Evolutionary conservation across 2,797 vertebrate species (phyloP).

Genomic region (Sebastes minor): DNA sequence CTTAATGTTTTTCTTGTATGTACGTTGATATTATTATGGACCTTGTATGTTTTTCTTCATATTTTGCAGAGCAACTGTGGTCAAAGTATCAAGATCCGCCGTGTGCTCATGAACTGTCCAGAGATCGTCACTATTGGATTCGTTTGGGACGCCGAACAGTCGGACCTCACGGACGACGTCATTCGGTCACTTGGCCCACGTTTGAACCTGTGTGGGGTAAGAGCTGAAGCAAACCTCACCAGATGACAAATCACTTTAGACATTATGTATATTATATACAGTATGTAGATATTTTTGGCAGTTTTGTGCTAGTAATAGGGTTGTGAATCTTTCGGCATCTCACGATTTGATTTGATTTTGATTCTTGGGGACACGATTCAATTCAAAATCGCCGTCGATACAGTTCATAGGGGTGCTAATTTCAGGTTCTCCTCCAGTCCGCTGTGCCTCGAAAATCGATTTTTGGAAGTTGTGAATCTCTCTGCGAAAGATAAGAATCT

Average conservation of each 20-base stretch:
- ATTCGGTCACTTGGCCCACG: constrained; percentile 90
- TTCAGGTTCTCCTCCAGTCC: neutral
- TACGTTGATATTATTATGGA: neutral
- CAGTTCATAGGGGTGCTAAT: neutral
- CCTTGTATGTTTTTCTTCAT: neutral
- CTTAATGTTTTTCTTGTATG: neutral
- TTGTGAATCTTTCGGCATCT: neutral
- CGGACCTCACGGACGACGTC: constrained; percentile 94
- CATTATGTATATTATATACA: neutral
- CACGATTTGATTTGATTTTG: neutral
- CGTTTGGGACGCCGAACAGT: constrained; percentile 98
- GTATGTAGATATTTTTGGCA: neutral
- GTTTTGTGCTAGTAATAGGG: neutral
- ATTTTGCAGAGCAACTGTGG: constrained; percentile 92
- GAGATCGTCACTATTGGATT: constrained; percentile 98
- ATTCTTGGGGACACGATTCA: no score
- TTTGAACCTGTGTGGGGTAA: constrained; percentile 93
- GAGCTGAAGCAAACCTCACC: neutral
- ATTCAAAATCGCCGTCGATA: neutral
- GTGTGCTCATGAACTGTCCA: constrained; percentile 97
- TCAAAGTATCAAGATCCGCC: constrained; percentile 95
- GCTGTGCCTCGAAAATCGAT: neutral
- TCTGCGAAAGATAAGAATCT: no score
- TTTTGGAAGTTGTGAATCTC: no score
- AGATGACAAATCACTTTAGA: neutral